phyloP scores from a whole-genome alignment of 2,888 invertebrate genomes.

The Apamea monoglypha region DNA sequence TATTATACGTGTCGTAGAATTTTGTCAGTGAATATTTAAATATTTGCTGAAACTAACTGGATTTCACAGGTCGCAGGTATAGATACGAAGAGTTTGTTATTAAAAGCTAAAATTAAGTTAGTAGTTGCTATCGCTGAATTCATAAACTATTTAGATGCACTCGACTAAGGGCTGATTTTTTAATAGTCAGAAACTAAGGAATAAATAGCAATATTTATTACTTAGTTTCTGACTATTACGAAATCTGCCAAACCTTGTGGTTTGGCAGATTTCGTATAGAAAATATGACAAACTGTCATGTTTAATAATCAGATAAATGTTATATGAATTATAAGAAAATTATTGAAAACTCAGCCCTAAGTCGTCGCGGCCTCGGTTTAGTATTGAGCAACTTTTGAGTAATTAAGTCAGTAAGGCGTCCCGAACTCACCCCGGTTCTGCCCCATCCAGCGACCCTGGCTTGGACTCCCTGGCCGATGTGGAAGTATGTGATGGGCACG shows the following conservation, averaged over 20 bases:
- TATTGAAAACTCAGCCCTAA: neutral
- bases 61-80: neutral
- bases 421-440: conserved; percentile 73
- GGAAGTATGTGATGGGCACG: conserved; percentile 66
- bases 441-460: conserved; percentile 81
- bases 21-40: neutral
- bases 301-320: neutral
- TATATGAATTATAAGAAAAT: too few species aligned
- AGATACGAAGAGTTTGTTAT: neutral
- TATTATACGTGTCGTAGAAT: neutral
- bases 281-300: neutral
- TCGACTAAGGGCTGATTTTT: neutral
- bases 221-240: too few species aligned
- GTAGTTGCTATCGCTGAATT: neutral
- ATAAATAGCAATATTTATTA: too few species aligned
- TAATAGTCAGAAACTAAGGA: neutral
- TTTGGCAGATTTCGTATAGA: neutral
- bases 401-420: neutral
- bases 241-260: too few species aligned
- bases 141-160: neutral
- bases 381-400: neutral
- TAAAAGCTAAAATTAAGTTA: too few species aligned
- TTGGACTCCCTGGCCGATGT: conserved; percentile 62
- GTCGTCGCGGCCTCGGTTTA: neutral
- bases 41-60: neutral